These are phyloP conservation scores for Hypena proboscidalis DNA, from an alignment of 2,888 invertebrate genomes.

Conservation along the genomic window DNA sequence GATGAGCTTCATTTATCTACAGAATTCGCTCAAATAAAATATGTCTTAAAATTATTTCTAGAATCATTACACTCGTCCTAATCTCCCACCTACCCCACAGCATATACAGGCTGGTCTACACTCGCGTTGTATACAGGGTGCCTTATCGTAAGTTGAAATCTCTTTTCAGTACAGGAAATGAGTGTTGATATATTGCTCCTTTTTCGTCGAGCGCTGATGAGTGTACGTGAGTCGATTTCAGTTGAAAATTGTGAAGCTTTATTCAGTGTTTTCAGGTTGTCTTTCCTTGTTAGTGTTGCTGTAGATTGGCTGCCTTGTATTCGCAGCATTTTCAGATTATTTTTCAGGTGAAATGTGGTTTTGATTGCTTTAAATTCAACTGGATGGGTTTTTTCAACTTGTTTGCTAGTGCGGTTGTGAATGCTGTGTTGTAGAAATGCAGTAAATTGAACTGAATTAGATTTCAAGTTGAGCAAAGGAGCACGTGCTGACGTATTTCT, in stretches of 20 bases:
- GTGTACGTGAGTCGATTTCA: conserved; percentile 33
- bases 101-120: conserved; percentile 10
- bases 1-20: too few species aligned
- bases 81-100: too few species aligned
- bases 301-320: not conserved
- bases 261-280: conserved; percentile 15
- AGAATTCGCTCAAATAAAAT: too few species aligned
- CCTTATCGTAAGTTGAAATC: conserved; percentile 41
- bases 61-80: too few species aligned
- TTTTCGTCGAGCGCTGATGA: conserved; percentile 28
- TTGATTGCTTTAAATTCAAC: too few species aligned
- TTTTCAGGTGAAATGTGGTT: not conserved
- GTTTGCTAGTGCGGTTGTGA: too few species aligned
- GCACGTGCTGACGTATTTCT: too few species aligned
- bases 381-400: too few species aligned
- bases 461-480: too few species aligned
- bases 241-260: conserved; percentile 15
- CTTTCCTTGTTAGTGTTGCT: conserved; percentile 15
- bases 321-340: not conserved
- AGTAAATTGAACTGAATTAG: too few species aligned
- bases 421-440: too few species aligned
- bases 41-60: not conserved
- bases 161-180: conserved; percentile 41
- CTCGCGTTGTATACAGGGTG: conserved; percentile 26
- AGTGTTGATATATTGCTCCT: conserved; percentile 35